Percentiles rank a stretch among this genome's conserved stretches.
Evolutionary conservation across 2,113 vertebrate species (phyloP).

Genomic region (Melanerpes formicivorus): DNA sequence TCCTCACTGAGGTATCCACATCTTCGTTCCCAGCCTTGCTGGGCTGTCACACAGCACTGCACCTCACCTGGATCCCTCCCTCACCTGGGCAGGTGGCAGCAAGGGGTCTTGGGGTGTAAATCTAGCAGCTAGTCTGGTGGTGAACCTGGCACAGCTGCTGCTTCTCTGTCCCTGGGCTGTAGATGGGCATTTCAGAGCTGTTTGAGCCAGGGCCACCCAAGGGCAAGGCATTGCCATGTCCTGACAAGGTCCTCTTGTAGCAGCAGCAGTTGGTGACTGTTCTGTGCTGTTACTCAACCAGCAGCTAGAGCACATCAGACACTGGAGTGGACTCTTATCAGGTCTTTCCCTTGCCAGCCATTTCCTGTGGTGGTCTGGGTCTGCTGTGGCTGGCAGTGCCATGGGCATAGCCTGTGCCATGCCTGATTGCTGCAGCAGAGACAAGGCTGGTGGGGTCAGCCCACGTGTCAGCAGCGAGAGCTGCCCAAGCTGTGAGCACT

Average conservation of each 20-base stretch:
- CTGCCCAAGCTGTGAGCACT: not conserved
- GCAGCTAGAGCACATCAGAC: not conserved
- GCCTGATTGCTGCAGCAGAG: accelerated
- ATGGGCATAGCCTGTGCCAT: not conserved
- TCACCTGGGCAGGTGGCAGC: accelerated
- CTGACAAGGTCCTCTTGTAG: accelerated
- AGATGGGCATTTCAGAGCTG: not conserved
- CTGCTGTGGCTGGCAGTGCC: not conserved
- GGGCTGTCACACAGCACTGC: slow-evolving; percentile 23
- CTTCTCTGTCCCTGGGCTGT: not conserved
- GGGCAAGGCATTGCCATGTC: not conserved
- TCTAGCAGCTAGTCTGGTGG: not conserved
- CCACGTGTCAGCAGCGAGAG: not conserved
- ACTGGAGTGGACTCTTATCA: not conserved
- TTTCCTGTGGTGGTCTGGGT: not conserved
- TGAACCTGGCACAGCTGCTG: not conserved
- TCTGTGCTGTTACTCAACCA: not conserved
- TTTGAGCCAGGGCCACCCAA: not conserved
- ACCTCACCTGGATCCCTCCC: not conserved
- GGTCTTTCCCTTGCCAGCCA: not conserved
- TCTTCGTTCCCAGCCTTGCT: not conserved
- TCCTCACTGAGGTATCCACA: not conserved
- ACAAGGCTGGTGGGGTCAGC: accelerated
- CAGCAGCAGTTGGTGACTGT: not conserved
- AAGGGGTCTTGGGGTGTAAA: not conserved